Conservation (phyloP, 2,113 vertebrate species). For the Thunnus thynnus region DNA sequence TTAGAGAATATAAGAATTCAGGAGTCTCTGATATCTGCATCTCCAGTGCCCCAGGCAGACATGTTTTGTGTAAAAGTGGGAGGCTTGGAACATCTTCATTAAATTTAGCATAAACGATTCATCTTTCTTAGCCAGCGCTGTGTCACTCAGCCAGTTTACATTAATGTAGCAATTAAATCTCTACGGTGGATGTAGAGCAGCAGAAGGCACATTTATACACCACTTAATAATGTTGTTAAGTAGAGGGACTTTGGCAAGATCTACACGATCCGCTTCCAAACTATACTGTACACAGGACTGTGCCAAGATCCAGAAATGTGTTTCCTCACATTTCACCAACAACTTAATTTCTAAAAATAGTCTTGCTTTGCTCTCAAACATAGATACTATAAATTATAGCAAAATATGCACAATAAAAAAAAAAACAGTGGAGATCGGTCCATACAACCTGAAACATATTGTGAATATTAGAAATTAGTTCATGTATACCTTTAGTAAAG, state of each 20-base stretch:
- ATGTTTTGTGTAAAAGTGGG: slow-evolving; percentile 33
- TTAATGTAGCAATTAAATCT: not conserved
- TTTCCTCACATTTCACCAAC: not conserved
- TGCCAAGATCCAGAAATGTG: not conserved
- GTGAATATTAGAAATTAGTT: too few species aligned
- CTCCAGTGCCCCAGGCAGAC: slow-evolving; percentile 8
- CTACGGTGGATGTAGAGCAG: slow-evolving; percentile 6
- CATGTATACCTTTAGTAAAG: too few species aligned
- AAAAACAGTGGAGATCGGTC: not conserved
- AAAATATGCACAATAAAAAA: not conserved
- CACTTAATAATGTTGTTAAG: slow-evolving; percentile 2
- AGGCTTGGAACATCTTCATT: slow-evolving; percentile 32
- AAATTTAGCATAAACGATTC: slow-evolving; percentile 45
- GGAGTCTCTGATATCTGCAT: slow-evolving; percentile 9
- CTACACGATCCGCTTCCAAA: not conserved
- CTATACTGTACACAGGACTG: not conserved
- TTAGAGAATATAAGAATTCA: slow-evolving; percentile 16
- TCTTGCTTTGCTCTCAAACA: not conserved
- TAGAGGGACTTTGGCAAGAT: not conserved
- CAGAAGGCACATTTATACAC: not conserved
- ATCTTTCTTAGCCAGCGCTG: not conserved
- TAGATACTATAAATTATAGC: not conserved
- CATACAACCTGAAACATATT: too few species aligned
- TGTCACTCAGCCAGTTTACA: slow-evolving; percentile 26
- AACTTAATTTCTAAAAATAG: not conserved